Evolutionary conservation across 1,140 invertebrate species (phyloP).

Genomic region (Zaprionus africanus): DNA sequence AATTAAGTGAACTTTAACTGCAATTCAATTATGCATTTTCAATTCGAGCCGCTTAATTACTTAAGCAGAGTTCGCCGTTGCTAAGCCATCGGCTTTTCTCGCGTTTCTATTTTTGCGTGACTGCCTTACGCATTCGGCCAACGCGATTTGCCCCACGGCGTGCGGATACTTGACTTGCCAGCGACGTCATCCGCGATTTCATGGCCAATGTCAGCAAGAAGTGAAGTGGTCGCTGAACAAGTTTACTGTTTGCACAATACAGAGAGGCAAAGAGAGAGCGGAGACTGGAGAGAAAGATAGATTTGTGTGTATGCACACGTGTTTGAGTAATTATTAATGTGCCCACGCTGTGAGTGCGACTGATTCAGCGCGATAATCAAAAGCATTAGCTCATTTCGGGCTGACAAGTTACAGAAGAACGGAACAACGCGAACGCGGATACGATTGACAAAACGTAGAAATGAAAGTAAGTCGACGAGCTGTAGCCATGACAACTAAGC

Average conservation of each 20-base stretch:
- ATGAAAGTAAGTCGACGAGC: constrained; percentile 17
- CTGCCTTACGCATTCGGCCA: background rate
- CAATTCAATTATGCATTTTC: background rate
- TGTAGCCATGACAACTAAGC: background rate
- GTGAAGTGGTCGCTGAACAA: constrained; percentile 40
- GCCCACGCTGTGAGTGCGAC: background rate
- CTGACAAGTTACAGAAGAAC: constrained; percentile 34
- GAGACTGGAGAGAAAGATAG: background rate
- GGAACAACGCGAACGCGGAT: constrained; percentile 14
- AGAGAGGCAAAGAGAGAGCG: background rate
- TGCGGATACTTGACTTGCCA: constrained; percentile 23
- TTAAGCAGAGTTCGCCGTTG: background rate
- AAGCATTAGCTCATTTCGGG: constrained; percentile 6
- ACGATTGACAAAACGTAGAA: constrained; percentile 18
- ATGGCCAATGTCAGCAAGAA: constrained; percentile 52
- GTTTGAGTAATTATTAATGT: background rate
- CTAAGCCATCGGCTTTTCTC: constrained; percentile 12
- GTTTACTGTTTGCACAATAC: constrained; percentile 3
- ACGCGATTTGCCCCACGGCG: constrained; percentile 3
- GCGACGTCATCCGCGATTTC: constrained; percentile 40
- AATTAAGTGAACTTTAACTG: background rate
- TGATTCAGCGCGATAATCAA: constrained; percentile 16
- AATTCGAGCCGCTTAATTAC: background rate
- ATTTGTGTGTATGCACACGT: background rate
- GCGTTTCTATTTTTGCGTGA: constrained; percentile 2